Conservation (phyloP, 2,888 invertebrate genomes). For the Cecidostiba fungosa region DNA sequence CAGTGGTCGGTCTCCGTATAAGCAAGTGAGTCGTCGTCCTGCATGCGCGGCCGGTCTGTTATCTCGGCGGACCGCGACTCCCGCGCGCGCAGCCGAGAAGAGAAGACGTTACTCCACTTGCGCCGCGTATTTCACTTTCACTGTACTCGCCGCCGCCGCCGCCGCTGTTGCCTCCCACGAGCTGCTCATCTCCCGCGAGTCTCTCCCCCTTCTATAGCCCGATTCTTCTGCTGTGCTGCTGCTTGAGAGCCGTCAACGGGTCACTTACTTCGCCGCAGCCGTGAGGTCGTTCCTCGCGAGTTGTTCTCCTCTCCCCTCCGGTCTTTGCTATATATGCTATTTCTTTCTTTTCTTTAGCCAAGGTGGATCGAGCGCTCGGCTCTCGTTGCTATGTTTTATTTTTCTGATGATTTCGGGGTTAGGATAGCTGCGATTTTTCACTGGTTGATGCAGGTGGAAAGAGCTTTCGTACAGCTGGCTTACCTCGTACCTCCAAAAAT, state of each 20-base stretch:
- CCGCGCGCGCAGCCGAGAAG: conserved; percentile 58
- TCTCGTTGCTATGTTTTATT: neutral
- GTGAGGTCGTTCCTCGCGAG: conserved; percentile 72
- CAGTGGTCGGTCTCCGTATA: neutral
- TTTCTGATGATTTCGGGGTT: neutral
- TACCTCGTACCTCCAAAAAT: neutral
- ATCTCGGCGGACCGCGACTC: conserved; percentile 48
- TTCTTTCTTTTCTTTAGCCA: neutral
- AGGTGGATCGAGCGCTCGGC: neutral
- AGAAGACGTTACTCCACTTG: conserved; percentile 78
- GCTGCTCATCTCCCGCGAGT: conserved; percentile 70
- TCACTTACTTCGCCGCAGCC: conserved; percentile 74
- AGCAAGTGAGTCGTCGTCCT: neutral
- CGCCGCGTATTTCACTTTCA: conserved; percentile 76
- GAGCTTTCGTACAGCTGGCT: neutral
- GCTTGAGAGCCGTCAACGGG: conserved; percentile 67
- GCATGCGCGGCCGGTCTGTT: conserved; percentile 39
- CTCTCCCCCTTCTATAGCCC: conserved; percentile 33
- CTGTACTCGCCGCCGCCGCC: conserved; percentile 68
- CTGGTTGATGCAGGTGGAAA: neutral
- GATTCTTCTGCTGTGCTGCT: conserved; percentile 38
- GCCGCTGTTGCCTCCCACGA: conserved; percentile 73
- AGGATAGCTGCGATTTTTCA: too few relatives aligned
- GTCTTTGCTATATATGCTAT: neutral
- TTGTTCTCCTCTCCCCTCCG: conserved; percentile 4